Base-by-base conservation (phyloP, 2,797 vertebrate genomes). In the Fistularia commersonii region DNA sequence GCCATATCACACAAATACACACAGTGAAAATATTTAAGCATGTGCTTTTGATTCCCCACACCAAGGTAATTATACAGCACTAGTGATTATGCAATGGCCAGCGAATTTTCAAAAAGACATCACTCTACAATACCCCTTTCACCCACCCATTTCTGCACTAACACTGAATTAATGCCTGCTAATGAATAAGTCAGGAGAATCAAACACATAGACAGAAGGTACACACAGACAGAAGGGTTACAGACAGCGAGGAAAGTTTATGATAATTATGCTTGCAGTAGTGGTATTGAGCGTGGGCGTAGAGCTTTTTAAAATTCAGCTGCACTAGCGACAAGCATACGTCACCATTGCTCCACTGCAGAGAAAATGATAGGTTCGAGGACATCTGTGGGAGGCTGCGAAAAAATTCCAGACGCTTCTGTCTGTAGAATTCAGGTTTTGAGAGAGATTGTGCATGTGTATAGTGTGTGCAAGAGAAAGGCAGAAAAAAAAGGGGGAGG, bases 271-370 rank as follows among this genome's bases (percentile, higher is more conserved):
- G 80, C 79, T 82, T 82, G 86, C 85, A 69, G 86, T 87, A 86
- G 87, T 82, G 87, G 84, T 81, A 82, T 80, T 54, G 79, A 74
- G 87, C 84, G 90, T 90, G 87, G 90, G 90, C 45, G 86, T 51
- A 60, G 65, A 87, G 87, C 89, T 88, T 86, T 90, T 91, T 90
- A 89, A 91, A 89, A 91, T 91, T 91, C 91, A 91, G 87, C 89
- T 88, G 90, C 87, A 87, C 82, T 69, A 78, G 85, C 84, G 64
- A 84, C 66, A 68, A 81, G 86, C 81, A 82, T 84, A 81, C 87
- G 84, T 91, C 89, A 89, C 88, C 74, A 73, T 82, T 85, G 87
- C 87, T 87, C 87, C 81, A 88, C 90, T 87, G 88, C 88, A 75
- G 89, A 88, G 90, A 87, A 91, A 91, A 91, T 89, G 85, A 91